Conservation (phyloP, 2,888 invertebrate genomes). For the Deilephila porcellus region DNA sequence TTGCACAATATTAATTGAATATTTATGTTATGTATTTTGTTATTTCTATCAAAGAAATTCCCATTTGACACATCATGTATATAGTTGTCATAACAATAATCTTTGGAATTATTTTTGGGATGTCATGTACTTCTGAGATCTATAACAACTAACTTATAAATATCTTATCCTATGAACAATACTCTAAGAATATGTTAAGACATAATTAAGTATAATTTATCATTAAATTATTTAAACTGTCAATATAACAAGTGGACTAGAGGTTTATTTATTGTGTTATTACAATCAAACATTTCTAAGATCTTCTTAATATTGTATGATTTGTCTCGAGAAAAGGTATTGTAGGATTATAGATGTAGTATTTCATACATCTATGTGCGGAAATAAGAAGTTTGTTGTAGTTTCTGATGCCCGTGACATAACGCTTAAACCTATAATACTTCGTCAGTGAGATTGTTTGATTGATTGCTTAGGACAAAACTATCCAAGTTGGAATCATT, state of each 20-base stretch:
- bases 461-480: no score
- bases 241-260: conserved; percentile 14
- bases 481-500: no score
- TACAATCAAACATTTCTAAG: neutral
- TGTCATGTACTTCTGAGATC: conserved; percentile 64
- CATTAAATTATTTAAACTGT: neutral
- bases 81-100: conserved; percentile 44
- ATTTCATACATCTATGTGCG: no score
- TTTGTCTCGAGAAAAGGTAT: no score
- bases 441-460: no score
- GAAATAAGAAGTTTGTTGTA: no score
- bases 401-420: no score
- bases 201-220: neutral
- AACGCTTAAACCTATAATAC: no score
- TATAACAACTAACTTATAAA: conserved; percentile 46
- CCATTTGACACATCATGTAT: conserved; percentile 8
- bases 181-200: conserved; percentile 5
- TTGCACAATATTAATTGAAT: neutral
- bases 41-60: neutral
- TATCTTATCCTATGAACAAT: conserved; percentile 39
- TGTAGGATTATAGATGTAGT: no score
- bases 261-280: neutral
- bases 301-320: neutral
- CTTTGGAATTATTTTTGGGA: conserved; percentile 72
- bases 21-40: neutral